phyloP scores from a whole-genome alignment of 2,113 vertebrate species.

The Tachysurus vachellii region DNA sequence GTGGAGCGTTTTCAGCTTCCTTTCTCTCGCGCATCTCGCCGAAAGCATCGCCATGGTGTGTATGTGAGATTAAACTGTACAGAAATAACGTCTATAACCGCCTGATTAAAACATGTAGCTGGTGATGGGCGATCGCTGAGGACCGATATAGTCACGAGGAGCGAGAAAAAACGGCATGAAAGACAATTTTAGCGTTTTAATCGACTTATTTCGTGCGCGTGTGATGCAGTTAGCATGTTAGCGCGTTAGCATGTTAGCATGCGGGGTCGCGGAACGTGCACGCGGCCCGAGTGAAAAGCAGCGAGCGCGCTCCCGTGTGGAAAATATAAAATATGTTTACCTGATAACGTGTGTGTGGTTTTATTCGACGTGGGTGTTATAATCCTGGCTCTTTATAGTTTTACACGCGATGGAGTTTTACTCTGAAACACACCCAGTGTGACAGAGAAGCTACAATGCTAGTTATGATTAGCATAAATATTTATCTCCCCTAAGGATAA shows the following conservation, averaged over 20 bases:
- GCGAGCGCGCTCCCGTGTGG: no score
- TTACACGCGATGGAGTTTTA: not conserved
- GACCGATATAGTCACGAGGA: not conserved
- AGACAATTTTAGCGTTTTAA: not conserved
- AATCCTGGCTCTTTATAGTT: not conserved
- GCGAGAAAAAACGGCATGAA: rapidly evolving
- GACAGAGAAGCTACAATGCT: not conserved
- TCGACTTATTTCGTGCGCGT: not conserved
- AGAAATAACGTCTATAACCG: not conserved
- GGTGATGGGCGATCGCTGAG: not conserved
- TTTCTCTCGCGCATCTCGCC: slow-evolving; percentile 50
- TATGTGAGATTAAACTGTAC: not conserved
- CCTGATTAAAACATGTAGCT: not conserved
- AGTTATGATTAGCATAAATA: not conserved
- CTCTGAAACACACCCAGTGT: not conserved
- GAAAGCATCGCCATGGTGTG: slow-evolving; percentile 50
- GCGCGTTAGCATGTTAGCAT: not conserved
- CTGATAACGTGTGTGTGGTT: not conserved
- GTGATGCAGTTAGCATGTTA: not conserved
- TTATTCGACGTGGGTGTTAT: not conserved
- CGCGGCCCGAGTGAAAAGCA: not conserved
- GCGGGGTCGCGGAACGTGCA: not conserved
- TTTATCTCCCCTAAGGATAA: not conserved
- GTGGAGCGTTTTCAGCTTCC: slow-evolving; percentile 33
- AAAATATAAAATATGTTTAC: not conserved